Base-by-base conservation (phyloP, 2,113 vertebrate species). In the Gobio gobio region DNA sequence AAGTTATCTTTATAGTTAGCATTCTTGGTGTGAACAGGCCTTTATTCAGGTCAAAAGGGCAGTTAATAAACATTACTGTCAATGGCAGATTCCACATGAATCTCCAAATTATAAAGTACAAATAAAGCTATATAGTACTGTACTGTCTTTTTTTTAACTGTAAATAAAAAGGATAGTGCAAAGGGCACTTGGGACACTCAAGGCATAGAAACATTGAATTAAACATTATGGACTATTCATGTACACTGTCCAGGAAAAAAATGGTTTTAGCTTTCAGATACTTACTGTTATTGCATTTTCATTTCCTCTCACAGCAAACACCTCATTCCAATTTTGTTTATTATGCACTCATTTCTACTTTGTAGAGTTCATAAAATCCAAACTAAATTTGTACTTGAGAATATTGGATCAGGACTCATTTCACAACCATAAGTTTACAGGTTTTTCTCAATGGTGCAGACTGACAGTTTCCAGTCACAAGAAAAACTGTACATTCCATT, bases 361-460 rank as follows among this genome's bases (percentile, higher is more conserved):
- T 83, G 68, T 40, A 47, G 61, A 80, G 76, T 85, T 83, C 73
- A 78, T 85, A 78, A 85, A 87, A 84, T 56, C 82, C 51, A 78
- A 70, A 85, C 51, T 40, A 22, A 40, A 63, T 77, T 74, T 81
- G 85, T 80, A 61, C 76, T 88, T 47, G n/a, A 6, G 16, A 22
- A 36, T 58, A 40, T 22, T 76, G 82, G 68, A 84, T 56, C 6
- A 33, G 47, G 66, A 77, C 56, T 83, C 64, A 45, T 58, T 83
- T 47, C 26, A 51, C 72, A 78, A 83, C 47, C 7, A 66, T 16
- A 58, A 40, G 72, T 45, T 43, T n/a, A 72, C 40, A 72, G 68
- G 68, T 72, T 72, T 72, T 45, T 72, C 10, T 72, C 68, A 72
- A 20, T 45, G 10, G 20, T 72, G 22, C 40, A 72, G 40, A 72